Percentiles rank a stretch among this genome's conserved stretches.
Conservation (phyloP, 1,140 invertebrate species). For the Brachionus rotundiformis region DNA sequence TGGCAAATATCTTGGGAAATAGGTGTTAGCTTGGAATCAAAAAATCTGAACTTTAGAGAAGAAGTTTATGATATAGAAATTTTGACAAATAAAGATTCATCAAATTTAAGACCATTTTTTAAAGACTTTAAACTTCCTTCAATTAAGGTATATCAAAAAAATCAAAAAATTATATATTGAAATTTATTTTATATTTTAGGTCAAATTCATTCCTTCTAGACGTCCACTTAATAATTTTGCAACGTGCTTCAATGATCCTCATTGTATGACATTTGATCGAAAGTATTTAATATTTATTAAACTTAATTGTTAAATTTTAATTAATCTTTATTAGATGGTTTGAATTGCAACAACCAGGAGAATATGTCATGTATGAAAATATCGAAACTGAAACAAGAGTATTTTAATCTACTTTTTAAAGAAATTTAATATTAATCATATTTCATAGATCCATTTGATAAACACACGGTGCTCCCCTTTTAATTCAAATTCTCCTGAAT, state of each 20-base stretch:
- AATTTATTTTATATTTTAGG: not conserved
- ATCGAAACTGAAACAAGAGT: constrained; percentile 14
- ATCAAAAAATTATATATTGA: not conserved
- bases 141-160: not conserved
- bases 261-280: constrained; percentile 8
- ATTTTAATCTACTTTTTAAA: not conserved
- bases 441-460: constrained; percentile 12
- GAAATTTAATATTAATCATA: not conserved
- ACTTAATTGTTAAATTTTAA: not conserved
- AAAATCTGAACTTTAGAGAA: constrained; percentile 4
- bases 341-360: not conserved
- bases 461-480: not conserved
- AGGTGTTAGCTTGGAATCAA: not conserved
- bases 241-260: constrained; percentile 7
- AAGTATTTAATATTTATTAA: not conserved
- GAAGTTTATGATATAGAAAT: constrained; percentile 8
- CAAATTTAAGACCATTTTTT: not conserved
- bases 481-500: not conserved
- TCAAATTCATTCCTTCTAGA: not conserved
- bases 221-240: not conserved
- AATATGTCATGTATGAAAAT: constrained; percentile 37
- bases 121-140: not conserved
- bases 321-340: no score
- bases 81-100: not conserved
- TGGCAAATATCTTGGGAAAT: not conserved